phyloP scores from a whole-genome alignment of 2,888 invertebrate genomes.

The Cyaniris semiargus region DNA sequence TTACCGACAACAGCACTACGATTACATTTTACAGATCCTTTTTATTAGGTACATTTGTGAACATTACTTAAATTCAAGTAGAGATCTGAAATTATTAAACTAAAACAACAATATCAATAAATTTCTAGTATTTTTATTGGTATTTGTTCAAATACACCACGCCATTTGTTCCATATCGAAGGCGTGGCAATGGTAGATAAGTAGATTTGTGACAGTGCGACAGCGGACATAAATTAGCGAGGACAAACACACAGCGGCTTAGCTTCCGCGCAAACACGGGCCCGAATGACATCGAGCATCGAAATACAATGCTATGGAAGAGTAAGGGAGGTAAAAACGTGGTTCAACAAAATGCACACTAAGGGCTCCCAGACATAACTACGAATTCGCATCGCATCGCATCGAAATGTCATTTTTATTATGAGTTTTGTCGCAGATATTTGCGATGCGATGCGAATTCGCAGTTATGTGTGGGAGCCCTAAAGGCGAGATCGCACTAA shows the following conservation, averaged over 20 bases:
- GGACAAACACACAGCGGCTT: conserved; percentile 74
- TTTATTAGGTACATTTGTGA: too few species aligned
- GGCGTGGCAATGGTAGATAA: conserved; percentile 78
- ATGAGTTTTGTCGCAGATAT: too few species aligned
- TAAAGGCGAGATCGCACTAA: not conserved
- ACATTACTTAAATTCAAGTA: too few species aligned
- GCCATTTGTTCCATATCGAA: conserved; percentile 57
- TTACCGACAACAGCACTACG: too few species aligned
- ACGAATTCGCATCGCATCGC: too few species aligned
- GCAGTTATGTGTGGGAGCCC: too few species aligned
- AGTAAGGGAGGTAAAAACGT: not conserved
- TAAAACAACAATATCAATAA: not conserved
- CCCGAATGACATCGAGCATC: conserved; percentile 56
- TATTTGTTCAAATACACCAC: not conserved
- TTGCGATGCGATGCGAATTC: too few species aligned
- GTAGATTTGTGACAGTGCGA: conserved; percentile 76
- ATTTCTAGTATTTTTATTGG: not conserved
- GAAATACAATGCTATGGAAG: not conserved
- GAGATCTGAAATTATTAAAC: not conserved
- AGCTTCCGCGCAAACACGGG: conserved; percentile 76
- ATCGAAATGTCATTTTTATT: too few species aligned
- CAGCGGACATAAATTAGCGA: conserved; percentile 73
- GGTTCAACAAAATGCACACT: not conserved
- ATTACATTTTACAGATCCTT: too few species aligned
- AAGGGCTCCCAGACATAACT: too few species aligned